Conservation (phyloP, 2,797 vertebrate species). For the Salarias fasciatus region DNA sequence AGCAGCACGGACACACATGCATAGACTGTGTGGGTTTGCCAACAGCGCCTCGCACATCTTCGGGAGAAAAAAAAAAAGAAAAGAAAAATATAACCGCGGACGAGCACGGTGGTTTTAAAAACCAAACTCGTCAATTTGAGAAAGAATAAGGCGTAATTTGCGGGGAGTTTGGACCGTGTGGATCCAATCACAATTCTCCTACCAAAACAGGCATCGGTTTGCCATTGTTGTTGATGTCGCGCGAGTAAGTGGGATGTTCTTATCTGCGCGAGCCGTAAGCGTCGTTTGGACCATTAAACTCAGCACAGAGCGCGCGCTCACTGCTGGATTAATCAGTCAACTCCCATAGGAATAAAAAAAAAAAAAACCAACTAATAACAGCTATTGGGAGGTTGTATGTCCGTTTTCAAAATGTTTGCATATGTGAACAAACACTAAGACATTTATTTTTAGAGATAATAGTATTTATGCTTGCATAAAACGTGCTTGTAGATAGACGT, state of each 20-base stretch:
- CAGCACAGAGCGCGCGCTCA: constrained; percentile 41
- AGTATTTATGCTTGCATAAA: constrained; percentile 13
- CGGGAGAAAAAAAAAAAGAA: constrained; percentile 34
- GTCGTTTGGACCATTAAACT: constrained; percentile 73
- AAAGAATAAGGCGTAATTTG: constrained; percentile 27
- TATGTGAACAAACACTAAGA: neutral
- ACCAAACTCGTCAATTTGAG: constrained; percentile 18
- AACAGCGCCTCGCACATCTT: constrained; percentile 79
- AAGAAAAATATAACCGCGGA: constrained; percentile 18
- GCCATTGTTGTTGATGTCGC: constrained; percentile 82
- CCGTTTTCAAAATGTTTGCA: neutral
- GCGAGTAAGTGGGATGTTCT: constrained; percentile 70
- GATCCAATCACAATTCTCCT: constrained; percentile 67
- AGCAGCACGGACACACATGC: constrained; percentile 80
- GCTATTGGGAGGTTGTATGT: neutral
- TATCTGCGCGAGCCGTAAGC: constrained; percentile 61
- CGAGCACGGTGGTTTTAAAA: constrained; percentile 9
- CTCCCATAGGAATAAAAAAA: neutral
- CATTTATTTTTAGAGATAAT: constrained; percentile 32
- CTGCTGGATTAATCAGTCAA: constrained; percentile 43
- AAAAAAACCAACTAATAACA: neutral
- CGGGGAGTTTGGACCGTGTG: constrained; percentile 35
- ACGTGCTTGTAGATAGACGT: constrained; percentile 37
- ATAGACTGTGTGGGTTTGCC: constrained; percentile 73
- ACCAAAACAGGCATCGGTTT: constrained; percentile 74